Evolutionary conservation across 2,113 vertebrate species (phyloP).

Genomic region (Dinomys branickii): DNA sequence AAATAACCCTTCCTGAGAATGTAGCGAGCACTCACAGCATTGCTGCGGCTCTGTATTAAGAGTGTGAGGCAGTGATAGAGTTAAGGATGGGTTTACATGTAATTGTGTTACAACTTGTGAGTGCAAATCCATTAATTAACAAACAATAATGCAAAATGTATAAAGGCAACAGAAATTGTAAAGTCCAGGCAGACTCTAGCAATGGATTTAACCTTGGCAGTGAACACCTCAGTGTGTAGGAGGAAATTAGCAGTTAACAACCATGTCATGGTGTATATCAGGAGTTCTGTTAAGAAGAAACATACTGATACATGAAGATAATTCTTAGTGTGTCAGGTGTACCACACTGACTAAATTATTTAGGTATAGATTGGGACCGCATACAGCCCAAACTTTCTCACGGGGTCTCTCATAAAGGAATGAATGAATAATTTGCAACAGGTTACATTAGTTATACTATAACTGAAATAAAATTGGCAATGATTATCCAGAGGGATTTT

Average conservation of each 20-base stretch:
- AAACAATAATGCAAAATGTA: not conserved
- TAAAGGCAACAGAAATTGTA: not conserved
- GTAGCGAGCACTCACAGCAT: rapidly evolving
- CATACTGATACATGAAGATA: not conserved
- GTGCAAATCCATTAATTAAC: not conserved
- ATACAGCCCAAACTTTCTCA: not conserved
- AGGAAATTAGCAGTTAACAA: not conserved
- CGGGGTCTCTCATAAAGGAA: not conserved
- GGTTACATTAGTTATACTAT: not conserved
- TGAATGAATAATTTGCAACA: not conserved
- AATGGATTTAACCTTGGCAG: not conserved
- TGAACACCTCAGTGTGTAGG: not conserved
- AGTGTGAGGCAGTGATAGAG: not conserved
- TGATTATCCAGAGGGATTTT: not conserved
- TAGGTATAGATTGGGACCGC: not conserved
- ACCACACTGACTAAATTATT: not conserved
- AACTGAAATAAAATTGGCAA: not conserved
- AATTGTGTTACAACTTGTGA: not conserved
- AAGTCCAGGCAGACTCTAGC: not conserved
- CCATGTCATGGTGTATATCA: not conserved
- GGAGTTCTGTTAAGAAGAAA: not conserved
- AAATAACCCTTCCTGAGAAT: not conserved
- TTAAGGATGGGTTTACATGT: too few species aligned
- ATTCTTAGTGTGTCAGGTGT: not conserved
- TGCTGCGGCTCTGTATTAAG: not conserved